These are phyloP conservation scores for Hepsetus odoe DNA, from an alignment of 2,113 vertebrate species.

Conservation along the genomic window DNA sequence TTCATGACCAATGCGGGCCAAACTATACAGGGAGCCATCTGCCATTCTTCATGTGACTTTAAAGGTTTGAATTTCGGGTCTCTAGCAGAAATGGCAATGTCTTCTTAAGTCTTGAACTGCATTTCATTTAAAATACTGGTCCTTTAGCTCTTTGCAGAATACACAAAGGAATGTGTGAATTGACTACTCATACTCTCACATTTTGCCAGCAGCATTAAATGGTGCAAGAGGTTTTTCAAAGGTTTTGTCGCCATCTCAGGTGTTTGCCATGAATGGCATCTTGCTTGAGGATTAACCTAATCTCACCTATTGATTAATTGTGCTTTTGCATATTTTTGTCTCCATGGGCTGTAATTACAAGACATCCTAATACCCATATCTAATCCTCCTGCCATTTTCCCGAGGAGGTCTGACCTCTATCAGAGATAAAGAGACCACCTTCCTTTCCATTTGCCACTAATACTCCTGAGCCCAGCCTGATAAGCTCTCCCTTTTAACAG, in stretches of 20 bases:
- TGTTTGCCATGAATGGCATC: constrained; percentile 32
- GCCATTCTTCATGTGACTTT: not conserved
- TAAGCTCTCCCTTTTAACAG: constrained; percentile 59
- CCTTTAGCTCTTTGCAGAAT: not conserved
- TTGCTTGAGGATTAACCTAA: constrained; percentile 63
- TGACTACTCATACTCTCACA: not conserved
- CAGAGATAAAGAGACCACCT: constrained; percentile 69
- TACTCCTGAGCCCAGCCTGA: constrained; percentile 56
- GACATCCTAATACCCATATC: constrained; percentile 70
- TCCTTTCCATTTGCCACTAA: constrained; percentile 57
- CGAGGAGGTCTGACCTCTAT: constrained; percentile 69
- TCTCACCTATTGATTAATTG: constrained; percentile 69
- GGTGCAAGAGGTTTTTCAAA: constrained; percentile 45
- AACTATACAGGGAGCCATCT: not conserved
- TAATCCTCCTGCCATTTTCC: constrained; percentile 66
- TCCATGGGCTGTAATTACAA: constrained; percentile 66
- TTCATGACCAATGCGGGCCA: not conserved
- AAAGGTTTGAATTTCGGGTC: not conserved
- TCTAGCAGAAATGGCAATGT: not conserved
- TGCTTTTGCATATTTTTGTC: constrained; percentile 59
- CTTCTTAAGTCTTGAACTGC: not conserved
- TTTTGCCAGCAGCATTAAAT: constrained; percentile 14
- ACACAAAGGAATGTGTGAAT: not conserved
- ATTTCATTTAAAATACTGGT: constrained; percentile 19
- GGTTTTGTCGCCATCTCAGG: constrained; percentile 49